A percentile compares a stretch with the other conserved stretches of the same genome.
Conservation (phyloP, 2,888 invertebrate species). For the Chrysotoxum bicinctum region DNA sequence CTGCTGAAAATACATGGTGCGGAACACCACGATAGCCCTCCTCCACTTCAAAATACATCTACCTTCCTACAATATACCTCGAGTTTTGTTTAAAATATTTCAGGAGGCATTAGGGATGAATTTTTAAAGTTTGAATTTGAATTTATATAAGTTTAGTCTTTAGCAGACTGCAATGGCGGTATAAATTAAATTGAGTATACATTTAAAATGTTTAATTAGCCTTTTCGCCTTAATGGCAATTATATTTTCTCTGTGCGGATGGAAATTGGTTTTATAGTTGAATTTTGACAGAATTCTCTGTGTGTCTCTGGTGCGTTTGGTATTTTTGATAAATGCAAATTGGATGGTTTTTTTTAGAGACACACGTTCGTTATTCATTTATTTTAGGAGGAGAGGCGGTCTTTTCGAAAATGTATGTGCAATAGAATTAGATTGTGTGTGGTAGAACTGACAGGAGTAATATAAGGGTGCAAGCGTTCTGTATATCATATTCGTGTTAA, state of each 20-base stretch:
- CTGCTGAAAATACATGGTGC: background rate
- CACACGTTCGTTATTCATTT: background rate
- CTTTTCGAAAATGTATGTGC: constrained; percentile 3
- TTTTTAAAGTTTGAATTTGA: constrained; percentile 7
- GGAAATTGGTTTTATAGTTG: constrained; percentile 39
- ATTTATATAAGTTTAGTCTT: constrained; percentile 11
- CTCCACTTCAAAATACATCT: background rate
- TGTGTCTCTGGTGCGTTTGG: background rate
- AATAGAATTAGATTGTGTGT: constrained; percentile 8
- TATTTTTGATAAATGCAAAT: constrained; percentile 60
- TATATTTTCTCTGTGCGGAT: constrained; percentile 32
- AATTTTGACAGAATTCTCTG: constrained; percentile 28
- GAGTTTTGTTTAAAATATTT: background rate
- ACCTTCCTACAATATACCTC: background rate
- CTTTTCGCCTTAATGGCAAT: constrained; percentile 63
- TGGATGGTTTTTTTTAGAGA: constrained; percentile 24
- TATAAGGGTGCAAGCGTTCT: too few relatives aligned
- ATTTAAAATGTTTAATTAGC: constrained; percentile 65
- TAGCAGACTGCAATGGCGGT: constrained; percentile 10
- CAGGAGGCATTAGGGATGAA: constrained; percentile 14
- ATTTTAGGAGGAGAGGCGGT: background rate
- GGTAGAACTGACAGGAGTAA: background rate
- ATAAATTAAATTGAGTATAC: constrained; percentile 46
- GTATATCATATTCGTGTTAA: background rate
- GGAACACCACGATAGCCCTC: constrained; percentile 1